phyloP scores from a whole-genome alignment of 2,113 vertebrate genomes.

The Eurystomus gularis region DNA sequence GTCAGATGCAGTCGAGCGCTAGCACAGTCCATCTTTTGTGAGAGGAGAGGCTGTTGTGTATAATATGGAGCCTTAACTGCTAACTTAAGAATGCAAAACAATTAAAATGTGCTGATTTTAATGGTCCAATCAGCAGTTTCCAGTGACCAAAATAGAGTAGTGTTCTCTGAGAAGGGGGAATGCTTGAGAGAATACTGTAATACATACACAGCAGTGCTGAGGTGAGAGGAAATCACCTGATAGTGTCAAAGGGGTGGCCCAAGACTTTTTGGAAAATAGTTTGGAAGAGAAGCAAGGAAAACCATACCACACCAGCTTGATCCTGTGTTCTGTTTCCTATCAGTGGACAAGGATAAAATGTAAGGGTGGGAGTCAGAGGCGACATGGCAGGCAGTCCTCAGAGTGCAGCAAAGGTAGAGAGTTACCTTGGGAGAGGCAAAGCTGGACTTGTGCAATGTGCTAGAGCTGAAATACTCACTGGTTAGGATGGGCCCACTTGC shows the following conservation, averaged over 20 bases:
- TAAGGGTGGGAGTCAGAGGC: background rate
- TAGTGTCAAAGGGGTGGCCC: background rate
- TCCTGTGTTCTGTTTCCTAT: background rate
- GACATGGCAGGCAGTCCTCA: background rate
- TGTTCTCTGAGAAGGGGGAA: background rate
- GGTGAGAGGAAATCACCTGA: background rate
- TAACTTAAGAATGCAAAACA: background rate
- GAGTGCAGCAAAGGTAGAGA: background rate
- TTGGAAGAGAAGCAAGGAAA: background rate
- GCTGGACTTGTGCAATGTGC: background rate
- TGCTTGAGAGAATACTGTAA: background rate
- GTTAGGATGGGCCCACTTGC: background rate
- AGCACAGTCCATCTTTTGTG: background rate
- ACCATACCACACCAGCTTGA: too few relatives aligned
- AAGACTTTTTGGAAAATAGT: background rate
- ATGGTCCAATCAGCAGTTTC: background rate
- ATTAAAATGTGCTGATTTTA: background rate
- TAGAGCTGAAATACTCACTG: background rate
- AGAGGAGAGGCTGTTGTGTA: background rate
- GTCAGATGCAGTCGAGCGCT: background rate
- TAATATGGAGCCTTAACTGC: background rate
- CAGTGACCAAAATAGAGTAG: background rate
- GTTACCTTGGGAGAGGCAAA: background rate
- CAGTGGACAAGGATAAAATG: background rate
- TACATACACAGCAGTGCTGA: background rate